Percentiles rank a stretch among this genome's conserved stretches.
Evolutionary conservation across 2,797 vertebrate genomes (phyloP).

Genomic region (Catharus ustulatus): DNA sequence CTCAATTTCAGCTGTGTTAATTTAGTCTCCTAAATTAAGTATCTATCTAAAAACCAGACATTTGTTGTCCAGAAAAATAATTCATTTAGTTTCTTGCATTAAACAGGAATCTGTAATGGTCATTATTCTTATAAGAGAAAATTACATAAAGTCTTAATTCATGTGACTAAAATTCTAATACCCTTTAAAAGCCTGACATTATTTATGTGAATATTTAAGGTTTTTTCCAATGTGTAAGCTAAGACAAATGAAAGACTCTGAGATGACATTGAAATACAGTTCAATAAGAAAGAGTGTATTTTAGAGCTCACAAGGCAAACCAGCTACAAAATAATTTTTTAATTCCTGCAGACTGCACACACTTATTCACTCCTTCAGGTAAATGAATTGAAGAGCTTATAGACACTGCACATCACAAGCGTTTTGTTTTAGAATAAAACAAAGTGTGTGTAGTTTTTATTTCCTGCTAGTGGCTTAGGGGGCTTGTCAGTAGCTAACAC

Average conservation of each 20-base stretch:
- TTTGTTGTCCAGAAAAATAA: slow-evolving; percentile 59
- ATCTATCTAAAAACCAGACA: slow-evolving; percentile 56
- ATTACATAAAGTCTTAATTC: slow-evolving; percentile 28
- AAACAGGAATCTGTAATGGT: slow-evolving; percentile 10
- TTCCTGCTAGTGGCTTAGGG: background rate
- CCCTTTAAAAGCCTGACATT: slow-evolving; percentile 40
- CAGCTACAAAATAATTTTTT: background rate
- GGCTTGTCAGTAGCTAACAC: background rate
- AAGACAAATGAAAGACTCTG: slow-evolving; percentile 19
- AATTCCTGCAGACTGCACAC: background rate
- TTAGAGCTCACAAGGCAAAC: background rate
- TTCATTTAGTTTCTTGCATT: slow-evolving; percentile 39
- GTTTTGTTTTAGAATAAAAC: background rate
- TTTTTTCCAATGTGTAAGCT: background rate
- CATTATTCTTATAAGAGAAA: slow-evolving; percentile 43
- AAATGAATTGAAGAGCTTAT: background rate
- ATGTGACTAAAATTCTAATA: slow-evolving; percentile 7
- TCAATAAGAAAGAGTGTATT: background rate
- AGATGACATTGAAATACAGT: background rate
- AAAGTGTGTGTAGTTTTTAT: background rate
- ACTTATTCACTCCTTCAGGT: background rate
- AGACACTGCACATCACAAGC: background rate
- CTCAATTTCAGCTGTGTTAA: slow-evolving; percentile 70
- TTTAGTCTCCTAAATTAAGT: slow-evolving; percentile 69
- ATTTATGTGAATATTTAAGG: slow-evolving; percentile 1